Evolutionary conservation across 2,113 vertebrate species (phyloP).

Genomic region (Apodemus sylvaticus): DNA sequence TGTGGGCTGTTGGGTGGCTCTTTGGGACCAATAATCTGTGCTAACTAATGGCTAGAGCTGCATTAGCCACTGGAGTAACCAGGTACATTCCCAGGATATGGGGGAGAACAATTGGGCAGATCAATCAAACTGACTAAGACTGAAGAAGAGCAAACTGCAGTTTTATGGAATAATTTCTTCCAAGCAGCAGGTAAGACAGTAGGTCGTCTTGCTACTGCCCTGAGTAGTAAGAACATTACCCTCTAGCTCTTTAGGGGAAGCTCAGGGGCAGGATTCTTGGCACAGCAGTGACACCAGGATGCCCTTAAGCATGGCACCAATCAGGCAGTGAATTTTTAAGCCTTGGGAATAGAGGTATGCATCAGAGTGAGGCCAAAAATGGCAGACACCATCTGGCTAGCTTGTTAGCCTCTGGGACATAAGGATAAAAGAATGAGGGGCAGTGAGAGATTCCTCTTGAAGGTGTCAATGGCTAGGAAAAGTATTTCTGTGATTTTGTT

Average conservation of each 20-base stretch:
- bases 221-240: background rate
- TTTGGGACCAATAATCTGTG: background rate
- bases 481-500: background rate
- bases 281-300: background rate
- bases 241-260: background rate
- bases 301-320: background rate
- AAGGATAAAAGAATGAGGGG: background rate
- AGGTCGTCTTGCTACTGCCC: background rate
- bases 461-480: background rate
- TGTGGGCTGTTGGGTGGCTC: too few species aligned
- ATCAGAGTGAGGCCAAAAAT: background rate
- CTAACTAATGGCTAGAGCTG: background rate
- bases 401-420: background rate
- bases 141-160: background rate
- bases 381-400: background rate
- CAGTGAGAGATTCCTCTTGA: background rate
- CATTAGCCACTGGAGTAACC: background rate
- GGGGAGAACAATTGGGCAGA: background rate
- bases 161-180: background rate
- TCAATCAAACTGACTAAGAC: background rate
- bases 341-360: background rate
- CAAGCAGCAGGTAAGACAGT: background rate
- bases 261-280: background rate
- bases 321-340: background rate
- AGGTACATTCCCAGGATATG: background rate